phyloP scores from a whole-genome alignment of 1,140 invertebrate species.

The Leptinotarsa lineolata region DNA sequence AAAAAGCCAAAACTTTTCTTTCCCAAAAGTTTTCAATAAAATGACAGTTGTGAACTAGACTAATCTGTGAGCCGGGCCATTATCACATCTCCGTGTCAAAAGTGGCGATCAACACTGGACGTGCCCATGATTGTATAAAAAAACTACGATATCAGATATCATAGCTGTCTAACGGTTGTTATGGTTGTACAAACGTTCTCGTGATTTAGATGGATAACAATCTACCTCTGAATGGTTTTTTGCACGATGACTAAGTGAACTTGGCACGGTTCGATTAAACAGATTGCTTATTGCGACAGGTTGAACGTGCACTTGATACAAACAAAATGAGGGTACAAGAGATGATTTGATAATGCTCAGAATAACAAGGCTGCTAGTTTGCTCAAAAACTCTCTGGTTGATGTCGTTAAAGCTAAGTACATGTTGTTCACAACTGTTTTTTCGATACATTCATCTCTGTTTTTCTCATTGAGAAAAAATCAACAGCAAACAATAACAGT shows the following conservation, averaged over 20 bases:
- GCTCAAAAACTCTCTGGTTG: too few species aligned
- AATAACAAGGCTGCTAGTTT: not conserved
- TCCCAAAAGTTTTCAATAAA: too few species aligned
- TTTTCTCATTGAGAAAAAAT: too few species aligned
- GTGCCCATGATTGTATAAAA: not conserved
- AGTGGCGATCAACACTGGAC: not conserved
- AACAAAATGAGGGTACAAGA: not conserved
- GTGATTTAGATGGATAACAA: slow-evolving; percentile 6
- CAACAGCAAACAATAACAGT: too few species aligned
- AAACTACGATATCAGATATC: not conserved
- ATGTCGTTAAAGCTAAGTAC: too few species aligned
- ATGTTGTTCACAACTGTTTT: too few species aligned
- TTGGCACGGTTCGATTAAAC: slow-evolving; percentile 2
- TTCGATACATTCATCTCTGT: too few species aligned
- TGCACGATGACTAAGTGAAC: slow-evolving; percentile 8
- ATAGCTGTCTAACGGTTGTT: slow-evolving; percentile 8
- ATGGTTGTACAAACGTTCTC: slow-evolving; percentile 5
- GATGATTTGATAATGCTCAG: not conserved
- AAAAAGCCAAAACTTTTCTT: too few species aligned
- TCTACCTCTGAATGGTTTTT: not conserved
- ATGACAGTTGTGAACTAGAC: too few species aligned
- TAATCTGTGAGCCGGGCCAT: not conserved
- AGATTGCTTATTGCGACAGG: not conserved
- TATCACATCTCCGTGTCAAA: slow-evolving; percentile 1
- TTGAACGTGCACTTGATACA: slow-evolving; percentile 3